Evolutionary conservation across 2,888 invertebrate species (phyloP), one percentile per base, ranked within the genome.

Genomic region (Molorchus minor): DNA sequence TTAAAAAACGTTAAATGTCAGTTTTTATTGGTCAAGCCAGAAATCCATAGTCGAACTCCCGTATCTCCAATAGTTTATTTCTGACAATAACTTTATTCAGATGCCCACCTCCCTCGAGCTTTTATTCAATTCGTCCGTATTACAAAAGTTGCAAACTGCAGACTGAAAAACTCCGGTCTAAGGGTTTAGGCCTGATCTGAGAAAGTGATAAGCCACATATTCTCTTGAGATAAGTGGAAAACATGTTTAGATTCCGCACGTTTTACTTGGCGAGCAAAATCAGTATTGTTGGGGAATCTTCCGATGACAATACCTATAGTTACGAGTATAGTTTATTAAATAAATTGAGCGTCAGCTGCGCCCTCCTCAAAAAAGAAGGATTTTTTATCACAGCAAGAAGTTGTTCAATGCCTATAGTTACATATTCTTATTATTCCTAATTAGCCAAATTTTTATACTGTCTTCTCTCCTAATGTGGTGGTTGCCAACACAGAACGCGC

Each of bases 61-160:
- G 15, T 36, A 16, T 15, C 16, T 36, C 15, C 36, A 36, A 16
- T 36, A 36, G 15, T 36, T 36, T 16, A 36, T 16, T 16, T 13
- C 8, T 36, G 16, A 16, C 16, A 36, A n/a, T n/a, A n/a, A n/a
- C n/a, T 36, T 36, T 36, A 16, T 36, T 16, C 15, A 36, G 15
- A 36, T 16, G 36, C 16, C 15, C 4, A 35, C 13, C 13, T 35
- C 16, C 16, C 15, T 40, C 40, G 40, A 19, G 19, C 19, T 40
- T 16, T 40, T 40, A 40, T 40, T 16, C 40, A 5, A 19, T 40
- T 19, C 40, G 19, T 40, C n/a, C 19, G 40, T 19, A 40, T 40
- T 40, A 40, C 17, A 19, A 16, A 19, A n/a, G 12, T n/a, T n/a
- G n/a, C 40, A 19, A n/a, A 3, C 20, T n/a, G n/a, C 19, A n/a